These are phyloP conservation scores for Syrmaticus mikado DNA, from an alignment of 2,113 vertebrate species.

Conservation along the genomic window DNA sequence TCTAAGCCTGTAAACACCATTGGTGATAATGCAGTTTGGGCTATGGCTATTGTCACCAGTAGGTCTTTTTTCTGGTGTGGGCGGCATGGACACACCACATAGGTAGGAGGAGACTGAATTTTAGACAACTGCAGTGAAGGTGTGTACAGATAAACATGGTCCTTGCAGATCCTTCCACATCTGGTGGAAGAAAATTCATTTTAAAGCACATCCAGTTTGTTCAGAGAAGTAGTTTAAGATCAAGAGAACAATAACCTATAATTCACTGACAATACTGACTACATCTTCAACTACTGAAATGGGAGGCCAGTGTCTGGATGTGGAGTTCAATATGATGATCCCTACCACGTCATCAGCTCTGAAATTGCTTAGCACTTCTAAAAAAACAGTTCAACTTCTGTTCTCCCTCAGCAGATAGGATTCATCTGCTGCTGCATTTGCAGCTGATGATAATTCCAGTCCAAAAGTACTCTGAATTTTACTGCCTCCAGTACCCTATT, in stretches of 20 bases:
- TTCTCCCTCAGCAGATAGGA: background rate
- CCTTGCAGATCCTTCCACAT: background rate
- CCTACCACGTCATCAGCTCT: background rate
- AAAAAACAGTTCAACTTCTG: background rate
- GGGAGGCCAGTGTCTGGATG: accelerated
- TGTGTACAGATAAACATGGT: background rate
- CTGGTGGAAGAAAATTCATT: background rate
- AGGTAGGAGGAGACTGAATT: background rate
- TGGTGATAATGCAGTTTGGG: background rate
- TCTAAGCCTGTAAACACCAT: background rate
- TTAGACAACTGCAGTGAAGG: background rate
- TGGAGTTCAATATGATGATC: background rate
- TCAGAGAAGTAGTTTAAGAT: background rate
- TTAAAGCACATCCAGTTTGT: background rate
- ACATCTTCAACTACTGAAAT: background rate
- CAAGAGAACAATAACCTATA: background rate
- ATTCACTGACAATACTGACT: background rate
- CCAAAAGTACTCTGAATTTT: constrained; percentile 9
- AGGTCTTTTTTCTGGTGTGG: background rate
- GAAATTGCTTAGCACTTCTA: background rate
- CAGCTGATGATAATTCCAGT: background rate
- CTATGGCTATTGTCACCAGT: background rate
- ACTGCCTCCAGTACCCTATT: background rate
- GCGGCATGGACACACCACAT: background rate
- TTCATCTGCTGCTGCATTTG: background rate